These are phyloP conservation scores for Melanerpes aurifrons DNA, from an alignment of 2,113 vertebrate species.

Conservation along the genomic window DNA sequence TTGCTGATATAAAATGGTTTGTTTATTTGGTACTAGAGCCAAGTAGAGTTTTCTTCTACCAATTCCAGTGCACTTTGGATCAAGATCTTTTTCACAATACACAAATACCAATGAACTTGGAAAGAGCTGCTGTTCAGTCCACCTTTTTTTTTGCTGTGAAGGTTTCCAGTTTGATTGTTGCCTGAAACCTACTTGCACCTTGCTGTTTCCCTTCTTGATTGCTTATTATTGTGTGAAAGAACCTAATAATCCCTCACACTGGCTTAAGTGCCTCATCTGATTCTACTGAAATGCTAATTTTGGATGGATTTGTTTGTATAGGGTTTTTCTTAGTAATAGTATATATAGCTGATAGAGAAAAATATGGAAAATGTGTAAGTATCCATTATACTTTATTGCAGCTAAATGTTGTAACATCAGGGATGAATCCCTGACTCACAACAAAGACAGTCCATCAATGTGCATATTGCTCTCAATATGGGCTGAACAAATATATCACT, in stretches of 20 bases:
- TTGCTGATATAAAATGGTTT: background rate
- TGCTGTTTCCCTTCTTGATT: background rate
- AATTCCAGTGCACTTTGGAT: background rate
- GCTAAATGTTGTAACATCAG: background rate
- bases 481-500: background rate
- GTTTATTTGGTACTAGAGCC: background rate
- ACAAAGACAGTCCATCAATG: background rate
- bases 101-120: rapidly evolving
- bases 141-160: background rate
- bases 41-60: background rate
- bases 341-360: background rate
- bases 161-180: background rate
- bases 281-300: background rate
- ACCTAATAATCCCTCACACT: background rate
- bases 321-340: background rate
- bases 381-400: background rate
- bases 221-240: background rate
- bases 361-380: rapidly evolving
- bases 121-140: background rate
- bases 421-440: background rate
- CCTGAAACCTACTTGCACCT: background rate
- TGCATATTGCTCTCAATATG: background rate
- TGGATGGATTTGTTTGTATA: background rate
- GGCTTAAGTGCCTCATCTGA: background rate
- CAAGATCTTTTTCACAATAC: background rate